Base-by-base conservation (phyloP, 2,113 vertebrate species). In the Boulengeromyrus knoepffleri region DNA sequence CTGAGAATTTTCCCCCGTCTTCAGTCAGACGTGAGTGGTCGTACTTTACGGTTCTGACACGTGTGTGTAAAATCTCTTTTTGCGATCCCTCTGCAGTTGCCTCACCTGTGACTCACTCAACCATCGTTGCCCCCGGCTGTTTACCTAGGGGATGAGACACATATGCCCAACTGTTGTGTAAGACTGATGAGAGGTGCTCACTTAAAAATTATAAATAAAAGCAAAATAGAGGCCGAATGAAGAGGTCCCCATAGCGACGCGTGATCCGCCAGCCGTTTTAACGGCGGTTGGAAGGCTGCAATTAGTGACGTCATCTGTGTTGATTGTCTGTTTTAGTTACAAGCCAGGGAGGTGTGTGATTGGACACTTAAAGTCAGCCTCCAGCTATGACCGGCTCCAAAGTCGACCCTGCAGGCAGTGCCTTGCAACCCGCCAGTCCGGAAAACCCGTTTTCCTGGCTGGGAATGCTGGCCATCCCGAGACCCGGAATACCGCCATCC, bases 271-370 rank as follows among this genome's bases (percentile, higher is more conserved):
- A 91, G 90, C 88, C 62, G 77, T 93, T 92, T 92, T 92, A 93
- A 91, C 92, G 93, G 92, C 91, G 46, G 46, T 93, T 92, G 85
- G 89, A 89, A 89, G 91, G 91, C 91, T 92, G 92, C 93, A 93
- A 94, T 95, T 93, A 92, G 74, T 94, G 91, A 93, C 94, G 92
- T 94, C 92, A 90, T 91, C 93, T 52, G 89, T 96, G 95, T 96
- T 96, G 95, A 93, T 89, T 90, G 77, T 93, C 92, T 95, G 94
- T 95, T 95, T 94, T 95, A 94, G 95, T 95, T 93, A 95, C 93
- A 92, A 91, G 89, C 62, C 90, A 88, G 91, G 92, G 85, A 89
- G 91, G 80, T 2, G 87, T 92, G 91, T 94, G 93, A 92, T 95
- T 94, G 90, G 3, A 90, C 91, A 93, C 90, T 94, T 94, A 95